Base-by-base conservation (phyloP, 2,888 invertebrate species). In the Pollenia labialis region DNA sequence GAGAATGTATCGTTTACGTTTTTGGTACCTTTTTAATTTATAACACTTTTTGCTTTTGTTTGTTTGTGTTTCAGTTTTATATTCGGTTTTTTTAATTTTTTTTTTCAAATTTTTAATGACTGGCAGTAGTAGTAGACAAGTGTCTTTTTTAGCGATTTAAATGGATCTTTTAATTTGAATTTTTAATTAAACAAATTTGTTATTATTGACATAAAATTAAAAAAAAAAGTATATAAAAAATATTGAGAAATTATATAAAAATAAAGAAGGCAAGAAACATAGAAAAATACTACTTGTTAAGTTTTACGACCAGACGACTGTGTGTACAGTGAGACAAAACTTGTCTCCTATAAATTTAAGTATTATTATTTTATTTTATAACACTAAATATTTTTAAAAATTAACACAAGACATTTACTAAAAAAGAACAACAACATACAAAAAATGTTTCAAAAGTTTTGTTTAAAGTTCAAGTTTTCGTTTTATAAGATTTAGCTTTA, bases 101-200 rank as follows among this genome's bases (percentile, higher is more conserved):
- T 10, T 46, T 14, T 6, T 42, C 0, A 32, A 32, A 44, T 46
- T 60, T 46, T 60, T 66, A 12, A n/a, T 56, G 16, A 16, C 11
- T 50, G 62, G 48, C 58, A n/a, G 54, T 74, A 71, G 75, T 44
- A 64, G 64, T 42, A 40, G 52, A 77, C 87, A 84, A 87, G 83
- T 84, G 87, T 56, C 60, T 83, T 71, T 84, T 81, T 84, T 84
- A 77, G 87, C 87, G 84, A 81, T 81, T 87, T 69, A 81, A 81
- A 87, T 84, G 68, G 74, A 46, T 72, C 74, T 87, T 84, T 77
- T 46, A 74, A 87, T 87, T 87, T 87, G 77, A 87, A 87, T 87
- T 87, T 84, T 87, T 87, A 87, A 87, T 81, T 87, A 87, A 84
- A 76, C 81, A 87, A 87, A 87, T 87, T 84, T 87, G 83, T 87